These are phyloP conservation scores for Copidosoma aretas DNA, from an alignment of 2,888 invertebrate genomes.

Conservation along the genomic window DNA sequence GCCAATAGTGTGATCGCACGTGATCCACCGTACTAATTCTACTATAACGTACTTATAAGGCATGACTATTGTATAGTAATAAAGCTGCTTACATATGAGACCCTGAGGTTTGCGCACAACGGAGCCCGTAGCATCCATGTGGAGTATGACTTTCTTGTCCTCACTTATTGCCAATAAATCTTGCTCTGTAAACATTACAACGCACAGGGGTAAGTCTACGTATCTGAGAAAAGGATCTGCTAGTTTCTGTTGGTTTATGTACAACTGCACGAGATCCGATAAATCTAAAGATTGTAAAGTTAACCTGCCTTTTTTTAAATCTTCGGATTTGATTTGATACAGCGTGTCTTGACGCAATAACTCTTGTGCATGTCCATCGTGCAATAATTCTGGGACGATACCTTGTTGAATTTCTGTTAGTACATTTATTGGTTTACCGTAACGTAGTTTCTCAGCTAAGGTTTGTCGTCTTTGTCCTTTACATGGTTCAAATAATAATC, in stretches of 20 bases:
- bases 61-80: slow-evolving; percentile 32
- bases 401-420: not conserved
- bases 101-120: slow-evolving; percentile 30
- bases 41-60: slow-evolving; percentile 1
- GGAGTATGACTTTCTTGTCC: slow-evolving; percentile 17
- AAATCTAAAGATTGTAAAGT: slow-evolving; percentile 36
- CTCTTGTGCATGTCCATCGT: slow-evolving; percentile 27
- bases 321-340: slow-evolving; percentile 34
- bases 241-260: slow-evolving; percentile 3
- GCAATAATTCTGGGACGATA: not conserved
- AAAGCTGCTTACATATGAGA: slow-evolving; percentile 31
- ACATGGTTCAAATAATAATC: not conserved
- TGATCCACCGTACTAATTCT: not conserved
- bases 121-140: slow-evolving; percentile 39
- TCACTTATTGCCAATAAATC: slow-evolving; percentile 13
- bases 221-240: slow-evolving; percentile 7
- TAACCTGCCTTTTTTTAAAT: not conserved
- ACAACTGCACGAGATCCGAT: slow-evolving; percentile 25
- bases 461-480: slow-evolving; percentile 9
- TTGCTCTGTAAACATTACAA: slow-evolving; percentile 21
- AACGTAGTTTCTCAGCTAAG: slow-evolving; percentile 20
- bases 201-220: slow-evolving; percentile 15
- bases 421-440: slow-evolving; percentile 5
- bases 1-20: slow-evolving; percentile 1
- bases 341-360: not conserved